phyloP scores from a whole-genome alignment of 2,888 invertebrate species.

The Limnephilus rhombicus region DNA sequence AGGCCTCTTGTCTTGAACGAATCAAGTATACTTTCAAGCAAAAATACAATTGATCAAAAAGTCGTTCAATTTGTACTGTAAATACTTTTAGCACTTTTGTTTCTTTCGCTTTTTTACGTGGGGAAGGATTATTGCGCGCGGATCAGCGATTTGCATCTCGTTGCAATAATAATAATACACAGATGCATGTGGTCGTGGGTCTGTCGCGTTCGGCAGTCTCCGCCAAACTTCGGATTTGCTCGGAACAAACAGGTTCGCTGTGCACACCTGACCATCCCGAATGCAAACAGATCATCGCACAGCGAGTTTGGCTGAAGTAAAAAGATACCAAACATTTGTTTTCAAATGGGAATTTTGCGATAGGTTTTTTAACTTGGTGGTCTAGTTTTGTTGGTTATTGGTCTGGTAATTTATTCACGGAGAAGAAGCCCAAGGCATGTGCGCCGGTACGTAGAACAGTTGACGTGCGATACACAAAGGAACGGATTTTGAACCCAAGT shows the following conservation, averaged over 20 bases:
- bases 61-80: neutral
- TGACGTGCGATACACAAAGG: conserved; percentile 43
- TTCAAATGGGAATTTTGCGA: neutral
- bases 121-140: neutral
- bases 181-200: conserved; percentile 26
- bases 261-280: conserved; percentile 41
- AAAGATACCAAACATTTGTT: neutral
- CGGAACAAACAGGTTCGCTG: conserved; percentile 23
- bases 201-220: conserved; percentile 16
- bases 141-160: neutral
- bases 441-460: conserved; percentile 17
- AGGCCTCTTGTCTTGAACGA: conserved; percentile 14
- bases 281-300: neutral
- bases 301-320: neutral
- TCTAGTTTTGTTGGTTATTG: neutral
- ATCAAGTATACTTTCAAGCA: neutral
- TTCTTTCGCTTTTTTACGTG: neutral
- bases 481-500: conserved; percentile 26
- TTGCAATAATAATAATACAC: conserved; percentile 21
- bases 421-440: conserved; percentile 19
- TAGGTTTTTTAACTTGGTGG: neutral
- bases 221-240: conserved; percentile 37
- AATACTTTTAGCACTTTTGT: neutral
- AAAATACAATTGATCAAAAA: neutral
- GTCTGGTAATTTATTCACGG: neutral